These are phyloP conservation scores for Heterotis niloticus DNA, from an alignment of 2,113 vertebrate species.

Conservation along the genomic window DNA sequence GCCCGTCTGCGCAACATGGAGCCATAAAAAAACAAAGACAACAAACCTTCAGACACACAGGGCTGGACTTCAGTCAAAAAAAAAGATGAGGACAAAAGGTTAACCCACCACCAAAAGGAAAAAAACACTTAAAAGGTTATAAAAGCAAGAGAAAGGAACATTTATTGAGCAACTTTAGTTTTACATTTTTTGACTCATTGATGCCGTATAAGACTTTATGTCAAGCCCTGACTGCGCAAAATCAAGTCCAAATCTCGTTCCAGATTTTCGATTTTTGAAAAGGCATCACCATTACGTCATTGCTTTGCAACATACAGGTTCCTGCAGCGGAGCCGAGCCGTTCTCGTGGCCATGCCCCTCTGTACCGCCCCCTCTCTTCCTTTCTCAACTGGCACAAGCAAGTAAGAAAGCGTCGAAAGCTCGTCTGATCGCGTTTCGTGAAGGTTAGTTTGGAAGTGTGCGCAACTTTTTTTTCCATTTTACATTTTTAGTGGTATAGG, in stretches of 20 bases:
- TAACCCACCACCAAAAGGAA: conserved; percentile 59
- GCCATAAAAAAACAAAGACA: conserved; percentile 51
- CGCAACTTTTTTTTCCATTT: conserved; percentile 43
- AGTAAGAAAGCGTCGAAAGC: conserved; percentile 32
- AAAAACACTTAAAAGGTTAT: conserved; percentile 39
- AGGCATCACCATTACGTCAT: conserved; percentile 27
- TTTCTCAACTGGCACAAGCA: conserved; percentile 35
- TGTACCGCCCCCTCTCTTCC: conserved; percentile 38
- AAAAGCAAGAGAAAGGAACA: conserved; percentile 64
- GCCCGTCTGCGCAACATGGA: conserved; percentile 42
- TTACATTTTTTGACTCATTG: conserved; percentile 57
- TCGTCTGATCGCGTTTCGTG: conserved; percentile 32
- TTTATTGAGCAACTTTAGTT: conserved; percentile 69
- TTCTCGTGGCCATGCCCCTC: conserved; percentile 29
- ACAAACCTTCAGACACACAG: conserved; percentile 52
- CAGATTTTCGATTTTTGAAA: conserved; percentile 42
- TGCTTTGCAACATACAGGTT: conserved; percentile 37
- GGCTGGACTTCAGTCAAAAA: conserved; percentile 37
- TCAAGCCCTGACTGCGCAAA: conserved; percentile 51
- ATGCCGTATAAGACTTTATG: conserved; percentile 54
- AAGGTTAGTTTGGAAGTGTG: conserved; percentile 58
- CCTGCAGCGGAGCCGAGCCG: conserved; percentile 11
- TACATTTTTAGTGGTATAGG: conserved; percentile 71
- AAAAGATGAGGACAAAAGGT: conserved; percentile 35
- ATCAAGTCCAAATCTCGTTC: not conserved